Evolutionary conservation across 2,888 invertebrate genomes (phyloP).

Genomic region (Andrena hattorfiana): DNA sequence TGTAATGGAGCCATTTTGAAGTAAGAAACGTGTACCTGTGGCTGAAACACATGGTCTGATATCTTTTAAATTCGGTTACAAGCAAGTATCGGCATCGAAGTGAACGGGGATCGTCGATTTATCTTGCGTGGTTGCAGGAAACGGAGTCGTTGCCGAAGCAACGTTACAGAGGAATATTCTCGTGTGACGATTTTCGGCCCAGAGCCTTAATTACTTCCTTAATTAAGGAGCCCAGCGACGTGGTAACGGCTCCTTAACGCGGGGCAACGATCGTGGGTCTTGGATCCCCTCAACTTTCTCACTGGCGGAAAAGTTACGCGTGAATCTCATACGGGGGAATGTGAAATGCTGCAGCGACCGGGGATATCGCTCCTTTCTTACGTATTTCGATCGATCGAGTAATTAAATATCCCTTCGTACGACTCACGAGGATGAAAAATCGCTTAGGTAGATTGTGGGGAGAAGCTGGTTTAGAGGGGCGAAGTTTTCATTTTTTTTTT

Average conservation of each 20-base stretch:
- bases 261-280: constrained; percentile 16
- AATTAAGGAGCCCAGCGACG: constrained; percentile 23
- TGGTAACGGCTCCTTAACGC: neutral
- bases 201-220: constrained; percentile 40
- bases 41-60: too few relatives aligned
- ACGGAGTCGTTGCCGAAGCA: neutral
- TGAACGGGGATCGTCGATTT: neutral
- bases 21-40: constrained; percentile 3
- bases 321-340: constrained; percentile 5
- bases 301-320: constrained; percentile 25
- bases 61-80: neutral
- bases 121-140: neutral
- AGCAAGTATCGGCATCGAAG: neutral
- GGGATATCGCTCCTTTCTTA: neutral
- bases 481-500: too few relatives aligned
- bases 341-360: neutral
- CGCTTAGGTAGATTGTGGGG: too few relatives aligned
- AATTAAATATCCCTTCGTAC: neutral
- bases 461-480: too few relatives aligned
- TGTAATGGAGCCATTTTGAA: constrained; percentile 38
- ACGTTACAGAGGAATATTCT: neutral
- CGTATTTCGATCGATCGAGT: neutral
- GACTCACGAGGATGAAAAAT: too few relatives aligned
- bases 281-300: constrained; percentile 4
- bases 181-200: constrained; percentile 21